phyloP scores from a whole-genome alignment of 2,113 vertebrate species.

The Anas platyrhynchos region DNA sequence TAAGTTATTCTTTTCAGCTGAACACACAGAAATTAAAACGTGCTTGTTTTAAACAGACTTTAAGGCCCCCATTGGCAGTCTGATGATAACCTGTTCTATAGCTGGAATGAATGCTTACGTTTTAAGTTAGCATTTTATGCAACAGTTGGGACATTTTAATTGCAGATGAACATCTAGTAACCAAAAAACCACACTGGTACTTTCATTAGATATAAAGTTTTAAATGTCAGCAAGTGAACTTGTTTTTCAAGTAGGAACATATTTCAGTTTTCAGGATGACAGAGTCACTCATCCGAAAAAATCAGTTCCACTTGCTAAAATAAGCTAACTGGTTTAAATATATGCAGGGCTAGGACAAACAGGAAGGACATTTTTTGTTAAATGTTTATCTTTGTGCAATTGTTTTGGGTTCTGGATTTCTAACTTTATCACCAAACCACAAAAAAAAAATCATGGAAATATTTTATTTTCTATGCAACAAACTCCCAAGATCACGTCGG shows the following conservation, averaged over 20 bases:
- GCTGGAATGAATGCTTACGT: not conserved
- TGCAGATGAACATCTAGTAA: not conserved
- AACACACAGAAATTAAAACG: not conserved
- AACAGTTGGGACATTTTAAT: not conserved
- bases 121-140: not conserved
- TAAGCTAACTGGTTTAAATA: constrained; percentile 29
- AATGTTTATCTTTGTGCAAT: not conserved
- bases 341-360: constrained; percentile 21
- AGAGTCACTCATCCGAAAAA: constrained; percentile 24
- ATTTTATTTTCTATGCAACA: not conserved
- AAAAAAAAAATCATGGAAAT: not conserved
- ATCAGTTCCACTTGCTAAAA: constrained; percentile 33
- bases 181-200: not conserved
- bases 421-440: constrained; percentile 29
- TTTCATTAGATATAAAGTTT: not conserved
- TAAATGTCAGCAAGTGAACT: not conserved
- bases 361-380: constrained; percentile 34
- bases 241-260: not conserved
- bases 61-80: not conserved
- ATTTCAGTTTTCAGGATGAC: not conserved
- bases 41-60: not conserved
- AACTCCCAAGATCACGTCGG: not conserved
- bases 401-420: constrained; percentile 7
- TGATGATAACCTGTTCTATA: not conserved
- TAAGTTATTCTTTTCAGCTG: not conserved